Base-by-base conservation (phyloP, 2,113 vertebrate species). In the Sturnus vulgaris region DNA sequence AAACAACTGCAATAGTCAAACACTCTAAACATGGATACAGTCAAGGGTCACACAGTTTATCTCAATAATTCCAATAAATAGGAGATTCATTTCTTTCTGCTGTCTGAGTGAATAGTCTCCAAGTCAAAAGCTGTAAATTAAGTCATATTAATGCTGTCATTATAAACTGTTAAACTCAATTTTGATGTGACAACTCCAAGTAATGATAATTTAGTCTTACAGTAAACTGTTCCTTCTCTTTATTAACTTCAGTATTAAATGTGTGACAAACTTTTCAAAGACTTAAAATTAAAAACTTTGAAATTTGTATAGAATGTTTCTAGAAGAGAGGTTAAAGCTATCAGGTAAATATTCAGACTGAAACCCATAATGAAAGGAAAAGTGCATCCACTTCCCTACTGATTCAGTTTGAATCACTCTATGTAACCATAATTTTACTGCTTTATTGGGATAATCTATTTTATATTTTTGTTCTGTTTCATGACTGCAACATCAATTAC, bases 391-490 rank as follows among this genome's bases (percentile, higher is more conserved):
- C 50, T 24, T 75, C 56, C 42, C 20, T 76, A 44, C 46, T 52
- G 17, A 88, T 88, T 93, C 87, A 86, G 15, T 89, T 70, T 93
- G 79, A 87, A 90, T 91, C 30, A 86, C 35, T 66, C 66, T n/a
- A 27, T 35, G 31, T 52, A 77, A 73, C 59, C 12, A 63, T 35
- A 79, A 73, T 77, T 91, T 94, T 95, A 96, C 47, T 90, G 71
- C 49, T 95, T 96, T 94, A 96, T 87, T 90, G 87, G 84, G 79
- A 93, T 65, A 86, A 96, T 96, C 73, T 97, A 7, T 88, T 94
- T 96, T 91, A 85, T 83, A 63, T 86, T 95, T 96, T 93, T 24
- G 5, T 47, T 73, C 35, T 47, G 30, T 88, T 95, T 88, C 82
- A 66, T 83, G 66, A 82, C 85, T 82, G 78, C 75, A 86, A 50